Evolutionary conservation across 2,797 vertebrate species (phyloP).

Genomic region (Microctenopoma steveboyesi): DNA sequence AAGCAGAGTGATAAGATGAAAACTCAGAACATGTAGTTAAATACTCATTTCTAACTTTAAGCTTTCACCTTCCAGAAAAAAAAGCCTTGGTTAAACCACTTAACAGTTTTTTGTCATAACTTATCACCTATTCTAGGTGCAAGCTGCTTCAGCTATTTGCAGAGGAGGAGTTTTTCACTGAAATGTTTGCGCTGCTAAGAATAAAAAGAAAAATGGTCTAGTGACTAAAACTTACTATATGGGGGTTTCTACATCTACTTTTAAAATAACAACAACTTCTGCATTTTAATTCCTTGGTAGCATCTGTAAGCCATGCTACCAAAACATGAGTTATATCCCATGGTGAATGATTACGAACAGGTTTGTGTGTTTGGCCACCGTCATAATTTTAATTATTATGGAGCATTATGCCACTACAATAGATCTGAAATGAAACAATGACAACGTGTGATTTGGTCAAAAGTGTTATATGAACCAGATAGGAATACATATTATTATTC

Average conservation of each 20-base stretch:
- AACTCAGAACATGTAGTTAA: neutral
- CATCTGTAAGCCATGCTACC: constrained; percentile 6
- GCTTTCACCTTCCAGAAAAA: neutral
- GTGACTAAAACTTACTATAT: neutral
- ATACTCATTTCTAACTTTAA: neutral
- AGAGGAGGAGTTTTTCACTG: neutral
- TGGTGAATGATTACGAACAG: no score
- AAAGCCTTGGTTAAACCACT: neutral
- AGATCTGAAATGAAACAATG: no score
- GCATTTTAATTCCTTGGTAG: constrained; percentile 27
- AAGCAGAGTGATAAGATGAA: neutral
- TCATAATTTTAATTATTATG: no score
- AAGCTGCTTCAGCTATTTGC: constrained; percentile 3
- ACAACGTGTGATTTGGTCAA: no score
- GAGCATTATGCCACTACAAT: no score
- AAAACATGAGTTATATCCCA: neutral
- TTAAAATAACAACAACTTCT: constrained; percentile 4
- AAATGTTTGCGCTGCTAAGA: neutral
- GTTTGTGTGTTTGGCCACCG: no score
- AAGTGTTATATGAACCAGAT: no score
- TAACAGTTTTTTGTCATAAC: neutral
- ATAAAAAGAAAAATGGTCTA: neutral
- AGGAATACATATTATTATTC: no score
- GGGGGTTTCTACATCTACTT: no score
- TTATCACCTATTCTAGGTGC: neutral